A percentile compares a stretch with the other conserved stretches of the same genome.
phyloP scores from a whole-genome alignment of 1,140 invertebrate genomes.

The Hypothenemus hampei region DNA sequence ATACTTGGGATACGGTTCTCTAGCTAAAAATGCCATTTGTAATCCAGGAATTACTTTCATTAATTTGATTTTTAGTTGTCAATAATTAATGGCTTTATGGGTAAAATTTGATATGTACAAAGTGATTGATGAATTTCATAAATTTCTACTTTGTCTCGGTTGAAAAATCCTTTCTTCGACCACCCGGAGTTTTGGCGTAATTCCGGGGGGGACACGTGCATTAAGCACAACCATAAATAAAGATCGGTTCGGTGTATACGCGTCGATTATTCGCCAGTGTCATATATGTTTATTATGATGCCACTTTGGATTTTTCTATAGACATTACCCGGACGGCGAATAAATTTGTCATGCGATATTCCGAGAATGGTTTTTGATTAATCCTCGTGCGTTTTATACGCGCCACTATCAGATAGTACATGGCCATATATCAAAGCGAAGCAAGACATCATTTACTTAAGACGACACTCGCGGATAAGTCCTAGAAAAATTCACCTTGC shows the following conservation, averaged over 20 bases:
- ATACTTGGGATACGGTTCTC: no score
- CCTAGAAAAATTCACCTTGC: conserved; percentile 14
- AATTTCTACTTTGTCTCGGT: no score
- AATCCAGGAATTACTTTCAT: no score
- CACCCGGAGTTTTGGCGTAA: conserved; percentile 15
- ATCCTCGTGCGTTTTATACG: conserved; percentile 26
- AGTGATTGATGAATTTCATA: no score
- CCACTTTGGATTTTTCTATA: conserved; percentile 21
- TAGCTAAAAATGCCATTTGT: no score
- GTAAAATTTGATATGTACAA: no score
- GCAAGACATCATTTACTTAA: conserved; percentile 30
- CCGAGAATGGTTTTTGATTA: conserved; percentile 29
- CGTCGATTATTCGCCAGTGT: conserved; percentile 18
- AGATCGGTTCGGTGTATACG: conserved; percentile 13
- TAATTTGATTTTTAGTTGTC: no score
- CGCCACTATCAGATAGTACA: conserved; percentile 25
- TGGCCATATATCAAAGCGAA: conserved; percentile 23
- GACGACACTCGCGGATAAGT: conserved; percentile 23
- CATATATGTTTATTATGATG: conserved; percentile 25
- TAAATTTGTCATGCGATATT: conserved; percentile 28
- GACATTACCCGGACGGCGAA: conserved; percentile 18
- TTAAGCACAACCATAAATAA: conserved; percentile 18
- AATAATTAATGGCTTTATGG: no score
- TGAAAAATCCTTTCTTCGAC: no score
- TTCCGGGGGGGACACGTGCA: conserved; percentile 12